Evolutionary conservation across 1,140 invertebrate genomes (phyloP).

Genomic region (Ips nitidus): DNA sequence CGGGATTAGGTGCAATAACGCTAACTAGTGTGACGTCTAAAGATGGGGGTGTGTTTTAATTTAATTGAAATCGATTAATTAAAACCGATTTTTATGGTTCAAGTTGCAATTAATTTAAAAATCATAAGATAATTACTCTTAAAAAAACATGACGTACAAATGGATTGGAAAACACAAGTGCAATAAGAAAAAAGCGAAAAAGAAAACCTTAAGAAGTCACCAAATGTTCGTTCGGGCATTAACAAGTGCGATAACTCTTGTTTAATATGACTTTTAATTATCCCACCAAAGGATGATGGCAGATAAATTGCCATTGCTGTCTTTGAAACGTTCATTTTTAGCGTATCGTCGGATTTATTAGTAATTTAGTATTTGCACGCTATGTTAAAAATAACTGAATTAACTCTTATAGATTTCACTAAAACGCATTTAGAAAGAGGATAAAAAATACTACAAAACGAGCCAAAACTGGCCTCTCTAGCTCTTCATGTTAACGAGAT

Average conservation of each 20-base stretch:
- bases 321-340: constrained; percentile 34
- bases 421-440: no score
- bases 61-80: constrained; percentile 14
- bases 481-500: no score
- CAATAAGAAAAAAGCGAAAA: no score
- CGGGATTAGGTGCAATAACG: constrained; percentile 25
- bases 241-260: constrained; percentile 46
- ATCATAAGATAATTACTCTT: no score
- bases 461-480: no score
- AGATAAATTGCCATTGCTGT: constrained; percentile 41
- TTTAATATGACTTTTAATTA: constrained; percentile 48
- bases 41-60: constrained; percentile 14
- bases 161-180: not conserved
- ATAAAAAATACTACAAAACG: no score
- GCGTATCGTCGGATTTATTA: constrained; percentile 21
- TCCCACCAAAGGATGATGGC: constrained; percentile 40
- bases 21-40: constrained; percentile 21
- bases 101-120: constrained; percentile 1
- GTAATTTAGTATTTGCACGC: no score
- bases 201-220: constrained; percentile 23
- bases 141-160: not conserved
- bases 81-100: no score
- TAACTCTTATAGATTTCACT: no score
- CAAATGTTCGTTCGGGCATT: constrained; percentile 33
- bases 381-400: no score